Conservation (phyloP, 2,113 vertebrate species). For the Todiramphus chloris region DNA sequence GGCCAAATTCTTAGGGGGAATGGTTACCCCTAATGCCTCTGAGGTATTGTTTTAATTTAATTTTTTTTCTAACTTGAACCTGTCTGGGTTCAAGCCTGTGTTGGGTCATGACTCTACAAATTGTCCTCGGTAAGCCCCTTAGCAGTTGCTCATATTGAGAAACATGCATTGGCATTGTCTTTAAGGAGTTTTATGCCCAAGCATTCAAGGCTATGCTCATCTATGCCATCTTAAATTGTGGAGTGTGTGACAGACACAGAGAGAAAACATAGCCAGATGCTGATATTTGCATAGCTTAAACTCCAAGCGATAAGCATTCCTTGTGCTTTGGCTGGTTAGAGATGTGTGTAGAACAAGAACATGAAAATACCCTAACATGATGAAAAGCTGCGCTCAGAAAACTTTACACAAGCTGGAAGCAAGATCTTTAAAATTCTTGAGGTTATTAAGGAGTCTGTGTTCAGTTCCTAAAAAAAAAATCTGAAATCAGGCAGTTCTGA, state of each 20-base stretch:
- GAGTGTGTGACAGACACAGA: neutral
- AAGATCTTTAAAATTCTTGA: neutral
- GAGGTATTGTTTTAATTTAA: neutral
- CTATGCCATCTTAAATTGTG: neutral
- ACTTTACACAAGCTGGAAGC: neutral
- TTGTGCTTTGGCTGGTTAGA: neutral
- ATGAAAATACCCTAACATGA: neutral
- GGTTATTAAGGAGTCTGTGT: neutral
- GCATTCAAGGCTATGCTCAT: neutral
- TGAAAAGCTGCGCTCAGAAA: neutral
- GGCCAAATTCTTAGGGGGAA: neutral
- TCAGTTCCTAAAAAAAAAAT: neutral
- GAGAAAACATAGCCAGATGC: neutral
- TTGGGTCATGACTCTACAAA: neutral
- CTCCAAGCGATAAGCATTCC: neutral
- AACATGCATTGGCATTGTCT: neutral
- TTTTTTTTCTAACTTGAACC: neutral
- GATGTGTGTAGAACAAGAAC: neutral
- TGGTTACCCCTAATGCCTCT: neutral
- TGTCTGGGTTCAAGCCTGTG: neutral
- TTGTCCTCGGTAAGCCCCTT: accelerated
- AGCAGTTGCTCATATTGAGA: neutral
- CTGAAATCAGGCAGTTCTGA: neutral
- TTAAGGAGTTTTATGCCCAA: neutral
- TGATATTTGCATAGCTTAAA: neutral